phyloP scores from a whole-genome alignment of 37 sponge, comb jelly and placozoan genomes.

The Cliona cf. orientalis region DNA sequence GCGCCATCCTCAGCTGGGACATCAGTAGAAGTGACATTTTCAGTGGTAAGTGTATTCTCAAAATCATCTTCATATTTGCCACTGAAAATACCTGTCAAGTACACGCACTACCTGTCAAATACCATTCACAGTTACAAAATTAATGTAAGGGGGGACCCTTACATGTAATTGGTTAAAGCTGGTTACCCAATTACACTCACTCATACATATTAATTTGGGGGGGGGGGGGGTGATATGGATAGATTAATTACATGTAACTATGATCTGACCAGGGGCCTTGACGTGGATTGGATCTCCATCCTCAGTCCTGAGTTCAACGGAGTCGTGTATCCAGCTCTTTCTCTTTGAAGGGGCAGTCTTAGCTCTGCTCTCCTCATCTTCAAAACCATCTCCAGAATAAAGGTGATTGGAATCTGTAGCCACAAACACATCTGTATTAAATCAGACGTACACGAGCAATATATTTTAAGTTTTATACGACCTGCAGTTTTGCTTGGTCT shows the following conservation, averaged over 20 bases:
- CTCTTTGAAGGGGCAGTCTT: conserved; percentile 85
- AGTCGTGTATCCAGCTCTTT: conserved; percentile 71
- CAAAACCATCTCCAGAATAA: neutral
- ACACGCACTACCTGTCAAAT: no score
- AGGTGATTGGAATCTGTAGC: neutral
- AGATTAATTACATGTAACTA: no score
- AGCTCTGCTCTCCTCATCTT: conserved; percentile 17
- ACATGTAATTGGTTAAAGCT: no score
- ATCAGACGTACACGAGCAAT: neutral
- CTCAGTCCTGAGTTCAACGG: conserved; percentile 64
- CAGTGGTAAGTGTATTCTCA: conserved; percentile 57
- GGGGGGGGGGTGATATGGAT: no score
- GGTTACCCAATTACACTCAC: no score
- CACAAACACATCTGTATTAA: no score
- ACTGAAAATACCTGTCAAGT: conserved; percentile 47
- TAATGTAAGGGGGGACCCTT: no score
- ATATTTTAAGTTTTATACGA: neutral
- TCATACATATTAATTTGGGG: no score
- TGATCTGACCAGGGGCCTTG: conserved; percentile 55
- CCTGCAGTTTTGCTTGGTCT: conserved; percentile 30
- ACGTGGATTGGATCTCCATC: conserved; percentile 66
- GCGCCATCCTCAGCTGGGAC: no score
- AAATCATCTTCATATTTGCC: conserved; percentile 85
- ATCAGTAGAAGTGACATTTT: no score
- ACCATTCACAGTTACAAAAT: neutral